Evolutionary conservation across 2,797 vertebrate species (phyloP).

Genomic region (Syngnathus acus): DNA sequence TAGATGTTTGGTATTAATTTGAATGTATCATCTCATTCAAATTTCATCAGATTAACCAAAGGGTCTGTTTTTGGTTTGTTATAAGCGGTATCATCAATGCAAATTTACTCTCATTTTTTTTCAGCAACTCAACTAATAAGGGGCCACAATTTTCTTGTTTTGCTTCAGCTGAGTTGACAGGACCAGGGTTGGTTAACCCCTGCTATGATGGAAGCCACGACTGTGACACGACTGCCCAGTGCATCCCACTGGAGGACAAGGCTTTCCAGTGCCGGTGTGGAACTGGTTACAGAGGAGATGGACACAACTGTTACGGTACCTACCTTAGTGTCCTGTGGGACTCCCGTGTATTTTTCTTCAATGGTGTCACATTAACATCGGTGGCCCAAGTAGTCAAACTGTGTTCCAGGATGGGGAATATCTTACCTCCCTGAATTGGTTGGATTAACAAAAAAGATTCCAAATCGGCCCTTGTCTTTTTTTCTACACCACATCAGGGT

Average conservation of each 20-base stretch:
- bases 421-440: not conserved
- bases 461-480: no score
- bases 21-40: not conserved
- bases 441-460: no score
- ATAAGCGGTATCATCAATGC: no score
- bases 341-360: not conserved
- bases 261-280: constrained; percentile 80
- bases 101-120: no score
- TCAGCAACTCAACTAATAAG: not conserved
- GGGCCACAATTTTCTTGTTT: not conserved
- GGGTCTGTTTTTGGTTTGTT: not conserved
- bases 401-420: not conserved
- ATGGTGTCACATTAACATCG: not conserved
- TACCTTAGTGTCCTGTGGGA: not conserved
- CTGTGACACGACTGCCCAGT: constrained; percentile 80
- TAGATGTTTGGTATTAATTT: not conserved
- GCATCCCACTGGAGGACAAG: constrained; percentile 71
- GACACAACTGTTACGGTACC: constrained; percentile 80
- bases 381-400: not conserved
- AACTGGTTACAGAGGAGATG: constrained; percentile 76
- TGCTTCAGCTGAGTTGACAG: constrained; percentile 21
- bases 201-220: constrained; percentile 79
- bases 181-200: constrained; percentile 65
- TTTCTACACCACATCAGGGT: no score
- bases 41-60: not conserved